phyloP scores from a whole-genome alignment of 2,888 invertebrate species.

The Clepsis dumicolana region DNA sequence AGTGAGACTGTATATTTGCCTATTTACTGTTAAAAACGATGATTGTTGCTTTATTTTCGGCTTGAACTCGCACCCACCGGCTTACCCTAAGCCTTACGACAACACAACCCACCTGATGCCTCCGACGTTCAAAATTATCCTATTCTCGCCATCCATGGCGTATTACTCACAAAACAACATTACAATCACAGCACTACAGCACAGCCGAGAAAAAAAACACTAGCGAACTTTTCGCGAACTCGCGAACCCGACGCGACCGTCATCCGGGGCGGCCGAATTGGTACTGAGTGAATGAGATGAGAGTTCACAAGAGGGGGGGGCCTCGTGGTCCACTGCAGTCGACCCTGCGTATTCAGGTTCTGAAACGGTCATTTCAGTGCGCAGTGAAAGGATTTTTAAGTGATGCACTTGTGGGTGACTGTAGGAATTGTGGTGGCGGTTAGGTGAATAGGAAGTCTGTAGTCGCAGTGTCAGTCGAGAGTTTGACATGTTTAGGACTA shows the following conservation, averaged over 20 bases:
- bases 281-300: constrained; percentile 58
- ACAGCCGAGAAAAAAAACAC: constrained; percentile 49
- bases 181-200: constrained; percentile 59
- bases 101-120: constrained; percentile 90
- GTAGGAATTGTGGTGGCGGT: neutral
- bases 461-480: neutral
- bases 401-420: constrained; percentile 6
- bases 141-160: constrained; percentile 95
- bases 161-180: constrained; percentile 55
- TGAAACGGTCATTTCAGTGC: constrained; percentile 48
- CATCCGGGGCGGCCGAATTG: constrained; percentile 56
- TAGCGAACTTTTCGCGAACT: constrained; percentile 31
- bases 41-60: too few species aligned
- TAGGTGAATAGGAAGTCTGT: too few species aligned
- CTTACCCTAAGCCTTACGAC: neutral
- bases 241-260: constrained; percentile 54
- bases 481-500: neutral
- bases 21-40: too few species aligned
- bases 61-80: too few species aligned
- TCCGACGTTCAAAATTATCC: constrained; percentile 97
- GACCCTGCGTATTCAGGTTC: constrained; percentile 66
- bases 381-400: constrained; percentile 4
- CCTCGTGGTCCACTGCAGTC: constrained; percentile 84
- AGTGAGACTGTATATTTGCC: too few species aligned
- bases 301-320: too few species aligned